A percentile compares a stretch with the other conserved stretches of the same genome.
Evolutionary conservation across 2,888 invertebrate species (phyloP).

Genomic region (Lissonota sp.): DNA sequence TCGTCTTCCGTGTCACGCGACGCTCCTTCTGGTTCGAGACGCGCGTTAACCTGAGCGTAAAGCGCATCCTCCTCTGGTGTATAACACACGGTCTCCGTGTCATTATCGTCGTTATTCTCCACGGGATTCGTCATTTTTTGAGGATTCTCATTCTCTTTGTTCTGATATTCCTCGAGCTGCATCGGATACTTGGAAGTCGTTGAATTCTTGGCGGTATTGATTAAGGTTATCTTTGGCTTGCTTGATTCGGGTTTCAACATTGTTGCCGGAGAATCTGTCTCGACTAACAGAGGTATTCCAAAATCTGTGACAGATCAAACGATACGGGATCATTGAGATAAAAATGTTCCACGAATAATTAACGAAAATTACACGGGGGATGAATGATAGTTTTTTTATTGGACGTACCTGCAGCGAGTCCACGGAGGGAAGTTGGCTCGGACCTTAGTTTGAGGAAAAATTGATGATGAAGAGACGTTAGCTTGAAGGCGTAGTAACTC

Average conservation of each 20-base stretch:
- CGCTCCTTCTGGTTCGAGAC: constrained; percentile 72
- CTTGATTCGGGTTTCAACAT: constrained; percentile 74
- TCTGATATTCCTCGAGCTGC: constrained; percentile 86
- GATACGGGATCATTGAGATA: too few species aligned
- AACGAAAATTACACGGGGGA: too few species aligned
- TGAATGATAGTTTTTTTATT: too few species aligned
- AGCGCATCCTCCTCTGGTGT: constrained; percentile 78
- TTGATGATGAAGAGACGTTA: constrained; percentile 92
- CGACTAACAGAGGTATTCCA: constrained; percentile 79
- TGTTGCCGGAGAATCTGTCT: constrained; percentile 74
- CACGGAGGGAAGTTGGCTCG: constrained; percentile 87
- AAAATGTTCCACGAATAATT: too few species aligned
- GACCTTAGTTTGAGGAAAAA: constrained; percentile 90
- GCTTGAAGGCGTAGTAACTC: constrained; percentile 90
- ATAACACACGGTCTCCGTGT: constrained; percentile 72
- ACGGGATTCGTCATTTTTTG: constrained; percentile 74
- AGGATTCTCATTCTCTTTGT: constrained; percentile 90
- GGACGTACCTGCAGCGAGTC: constrained; percentile 80
- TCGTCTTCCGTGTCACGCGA: constrained; percentile 82
- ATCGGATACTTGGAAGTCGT: constrained; percentile 76
- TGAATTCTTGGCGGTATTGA: constrained; percentile 63
- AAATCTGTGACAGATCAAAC: constrained; percentile 77
- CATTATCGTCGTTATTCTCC: constrained; percentile 62
- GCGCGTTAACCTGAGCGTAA: constrained; percentile 77
- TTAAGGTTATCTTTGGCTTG: constrained; percentile 79